Base-by-base conservation (phyloP, 2,888 invertebrate genomes). In the Cylloceria caligata region DNA sequence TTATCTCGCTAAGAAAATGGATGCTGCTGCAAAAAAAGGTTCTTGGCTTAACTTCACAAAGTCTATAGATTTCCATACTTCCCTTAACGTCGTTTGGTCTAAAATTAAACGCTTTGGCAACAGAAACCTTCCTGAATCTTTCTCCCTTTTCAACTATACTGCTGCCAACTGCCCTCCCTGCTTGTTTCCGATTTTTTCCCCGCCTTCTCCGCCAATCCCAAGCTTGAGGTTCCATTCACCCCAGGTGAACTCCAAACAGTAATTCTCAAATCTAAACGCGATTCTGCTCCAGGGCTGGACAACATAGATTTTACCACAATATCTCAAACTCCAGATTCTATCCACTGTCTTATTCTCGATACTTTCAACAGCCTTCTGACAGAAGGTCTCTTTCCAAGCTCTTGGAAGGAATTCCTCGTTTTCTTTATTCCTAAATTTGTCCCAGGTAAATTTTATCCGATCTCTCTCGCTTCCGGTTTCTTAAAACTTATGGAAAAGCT, bases 341-440 rank as follows among this genome's bases (percentile, higher is more conserved):
- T 39, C 1, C 30, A 9, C 7, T 1, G 13, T 0, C 2, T 69
- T 13, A 5, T 39, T 13, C 1, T 69, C 0, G 36, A 65, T 0
- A 36, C 47, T 42, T 47, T 11, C n/a, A 76, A 68, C 6, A 49
- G 19, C 11, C 0, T 76, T 7, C 27, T 68, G 19, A 7, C 4
- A 11, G 13, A 2, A 1, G 36, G 60, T 0, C 16, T 67, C 1
- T 68, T 68, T 6, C 49, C 68, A 16, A 24, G 34, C 13, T 16
- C 19, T 3, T 19, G 19, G 52, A 21, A 2, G 11, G 7, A 52
- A 2, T 21, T 76, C 1, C 9, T 6, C 3, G 11, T 67, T 7
- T 60, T 75, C 6, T 75, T 75, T 6, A 75, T 67, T 7, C 67
- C 42, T 0, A 75, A 75, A 75, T 57, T 67, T 13, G 3, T 49